Evolutionary conservation across 2,888 invertebrate species (phyloP).

Genomic region (Lithophane ornitopus): DNA sequence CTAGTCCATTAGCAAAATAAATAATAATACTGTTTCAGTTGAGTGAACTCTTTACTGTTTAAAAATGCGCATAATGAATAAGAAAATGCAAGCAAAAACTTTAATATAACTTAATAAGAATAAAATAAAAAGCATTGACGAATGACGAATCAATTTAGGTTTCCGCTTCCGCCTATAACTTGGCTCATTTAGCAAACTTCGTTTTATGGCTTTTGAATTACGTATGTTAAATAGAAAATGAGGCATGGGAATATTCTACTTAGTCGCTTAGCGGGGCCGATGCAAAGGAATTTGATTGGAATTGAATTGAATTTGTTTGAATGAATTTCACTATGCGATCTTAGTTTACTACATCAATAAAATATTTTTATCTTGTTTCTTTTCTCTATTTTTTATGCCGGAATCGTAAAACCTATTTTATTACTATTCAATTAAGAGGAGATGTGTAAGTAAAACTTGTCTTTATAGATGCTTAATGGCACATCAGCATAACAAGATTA

Average conservation of each 20-base stretch:
- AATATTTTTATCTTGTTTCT: constrained; percentile 66
- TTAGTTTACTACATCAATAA: constrained; percentile 66
- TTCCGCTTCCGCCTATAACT: constrained; percentile 70
- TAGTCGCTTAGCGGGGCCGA: constrained; percentile 63
- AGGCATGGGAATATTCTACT: constrained; percentile 81
- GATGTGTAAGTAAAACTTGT: constrained; percentile 53
- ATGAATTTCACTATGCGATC: constrained; percentile 64
- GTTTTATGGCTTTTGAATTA: constrained; percentile 83
- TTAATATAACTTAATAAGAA: constrained; percentile 16
- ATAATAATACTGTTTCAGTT: constrained; percentile 31
- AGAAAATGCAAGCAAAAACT: constrained; percentile 32
- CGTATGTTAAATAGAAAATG: constrained; percentile 83
- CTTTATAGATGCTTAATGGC: constrained; percentile 49
- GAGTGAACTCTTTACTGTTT: constrained; percentile 32
- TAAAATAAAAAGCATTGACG: constrained; percentile 30
- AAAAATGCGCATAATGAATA: constrained; percentile 26
- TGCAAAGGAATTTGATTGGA: constrained; percentile 73
- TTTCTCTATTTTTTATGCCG: constrained; percentile 60
- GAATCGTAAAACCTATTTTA: constrained; percentile 64
- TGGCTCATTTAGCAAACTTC: constrained; percentile 69
- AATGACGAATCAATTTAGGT: constrained; percentile 36
- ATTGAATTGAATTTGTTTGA: constrained; percentile 73
- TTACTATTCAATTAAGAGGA: constrained; percentile 65
- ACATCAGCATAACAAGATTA: constrained; percentile 47
- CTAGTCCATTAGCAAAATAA: constrained; percentile 15